A percentile compares a stretch with the other conserved stretches of the same genome.
phyloP scores from a whole-genome alignment of 1,140 invertebrate species.

The Atta texana region DNA sequence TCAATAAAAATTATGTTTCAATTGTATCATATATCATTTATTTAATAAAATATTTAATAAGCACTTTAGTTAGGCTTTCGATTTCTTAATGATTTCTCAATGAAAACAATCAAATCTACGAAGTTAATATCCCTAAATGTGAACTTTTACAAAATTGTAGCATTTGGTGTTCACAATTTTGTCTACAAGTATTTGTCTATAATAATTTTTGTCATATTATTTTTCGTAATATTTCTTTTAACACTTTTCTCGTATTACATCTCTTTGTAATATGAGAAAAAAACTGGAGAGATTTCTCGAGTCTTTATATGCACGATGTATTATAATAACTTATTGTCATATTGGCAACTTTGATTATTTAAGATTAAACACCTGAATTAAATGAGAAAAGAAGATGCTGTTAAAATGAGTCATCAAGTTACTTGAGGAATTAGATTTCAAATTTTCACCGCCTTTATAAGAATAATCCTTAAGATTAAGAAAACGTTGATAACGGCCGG shows the following conservation, averaged over 20 bases:
- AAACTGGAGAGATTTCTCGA: background rate
- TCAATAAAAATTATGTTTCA: background rate
- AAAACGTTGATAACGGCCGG: background rate
- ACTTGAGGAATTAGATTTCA: background rate
- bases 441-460: background rate
- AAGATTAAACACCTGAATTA: background rate
- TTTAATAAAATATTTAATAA: background rate
- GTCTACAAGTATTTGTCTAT: too few relatives aligned
- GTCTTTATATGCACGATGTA: background rate
- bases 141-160: too few relatives aligned
- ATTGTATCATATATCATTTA: background rate
- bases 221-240: background rate
- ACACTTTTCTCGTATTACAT: conserved; percentile 6
- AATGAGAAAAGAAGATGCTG: too few relatives aligned
- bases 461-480: background rate
- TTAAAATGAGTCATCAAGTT: background rate
- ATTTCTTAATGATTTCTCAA: background rate
- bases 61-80: background rate
- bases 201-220: background rate
- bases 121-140: too few relatives aligned
- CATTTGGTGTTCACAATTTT: too few relatives aligned
- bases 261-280: conserved; percentile 4
- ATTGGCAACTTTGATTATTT: background rate
- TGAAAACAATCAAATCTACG: background rate
- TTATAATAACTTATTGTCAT: background rate